Evolutionary conservation across 92 coral and sea anemone genomes (phyloP), one percentile per base, ranked within the genome.

Genomic region (Epizoanthus stellaris): DNA sequence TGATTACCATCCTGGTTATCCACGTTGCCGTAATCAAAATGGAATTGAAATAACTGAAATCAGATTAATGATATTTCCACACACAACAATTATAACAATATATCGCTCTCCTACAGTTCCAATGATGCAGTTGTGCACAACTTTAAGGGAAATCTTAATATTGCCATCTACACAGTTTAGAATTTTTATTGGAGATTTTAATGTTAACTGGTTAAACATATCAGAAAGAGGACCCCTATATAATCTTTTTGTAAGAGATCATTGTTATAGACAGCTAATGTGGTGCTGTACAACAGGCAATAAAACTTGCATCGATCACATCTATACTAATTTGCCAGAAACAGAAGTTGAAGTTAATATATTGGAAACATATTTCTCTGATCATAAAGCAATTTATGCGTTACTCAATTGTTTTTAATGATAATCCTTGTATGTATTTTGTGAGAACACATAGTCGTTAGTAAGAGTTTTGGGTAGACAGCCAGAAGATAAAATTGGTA

Each of bases 1-100:
- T 85, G 90, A 89, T 70, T 85, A 81, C 61, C 74, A 89, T 79
- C 88, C 92, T 72, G 88, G 95, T 49, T 89, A 90, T 79, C 81
- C 91, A 82, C 85, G 82, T 73, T 86, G 91, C 85, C 59, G 73
- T 59, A 92, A 92, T 75, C 4, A 72, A 61, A 92, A 92, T 87
- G 93, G 91, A 43, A 60, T 92, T 82, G 91, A 89, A 69, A 80
- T 92, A 76, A 81, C 81, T 64, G 39, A 71, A 65, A 6, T 84
- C 5, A 76, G 76, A 65, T 52, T 63, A 54, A 53, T 76, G 42
- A 45, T 85, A 76, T 10, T 19, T 58, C 89, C 88, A 47, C 88
- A 85, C 75, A 81, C 75, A 47, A 76, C 88, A 20, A 66, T 65
- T 12, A 67, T 21, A 43, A 83, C 83, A 25, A 75, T 85, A 76